Base-by-base conservation (phyloP, 2,797 vertebrate species). In the Heliangelus exortis region DNA sequence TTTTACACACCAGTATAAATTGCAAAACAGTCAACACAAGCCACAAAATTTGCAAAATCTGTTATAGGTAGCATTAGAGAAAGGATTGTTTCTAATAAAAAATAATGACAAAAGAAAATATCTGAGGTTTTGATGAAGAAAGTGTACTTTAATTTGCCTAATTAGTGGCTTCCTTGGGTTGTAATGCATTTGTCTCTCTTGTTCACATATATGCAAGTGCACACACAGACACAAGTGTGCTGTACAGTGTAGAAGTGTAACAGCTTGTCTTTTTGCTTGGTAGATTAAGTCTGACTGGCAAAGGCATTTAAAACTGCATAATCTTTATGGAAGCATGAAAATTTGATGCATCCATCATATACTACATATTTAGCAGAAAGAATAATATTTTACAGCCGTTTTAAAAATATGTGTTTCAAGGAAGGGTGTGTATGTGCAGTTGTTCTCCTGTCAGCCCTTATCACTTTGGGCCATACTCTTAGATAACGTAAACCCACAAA, bases 1-100 rank as follows among this genome's bases (percentile, higher is more conserved):
- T 98, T 98, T 97, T 97, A 98, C 96, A 97, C 96, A 96, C 96
- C 97, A 96, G 96, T 94, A 98, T 97, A 98, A 97, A 98, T 96
- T 97, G 96, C 95, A 97, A 96, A 98, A 97, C 96, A 97, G 97
- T 92, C 94, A 96, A 87, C 29, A 84, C 91, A 96, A 97, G 91
- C 95, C 95, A 94, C 95, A 96, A 95, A 95, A 97, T 97, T 97
- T 92, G 79, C 93, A 97, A 97, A 97, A 94, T 95, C 76, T 94
- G 86, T 97, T 97, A 96, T 96, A 97, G 79, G 47, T 96, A 86
- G 67, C 85, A 84, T 96, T 93, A 96, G 72, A 79, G 82, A 95
- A 95, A 92, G 77, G 79, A 90, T 58, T 90, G 76, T 88, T 92
- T 94, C 89, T 73, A 92, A 84, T 87, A 91, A 95, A 91, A 73